Conservation (phyloP, 1,140 invertebrate species). For the Drosophila baimaii region DNA sequence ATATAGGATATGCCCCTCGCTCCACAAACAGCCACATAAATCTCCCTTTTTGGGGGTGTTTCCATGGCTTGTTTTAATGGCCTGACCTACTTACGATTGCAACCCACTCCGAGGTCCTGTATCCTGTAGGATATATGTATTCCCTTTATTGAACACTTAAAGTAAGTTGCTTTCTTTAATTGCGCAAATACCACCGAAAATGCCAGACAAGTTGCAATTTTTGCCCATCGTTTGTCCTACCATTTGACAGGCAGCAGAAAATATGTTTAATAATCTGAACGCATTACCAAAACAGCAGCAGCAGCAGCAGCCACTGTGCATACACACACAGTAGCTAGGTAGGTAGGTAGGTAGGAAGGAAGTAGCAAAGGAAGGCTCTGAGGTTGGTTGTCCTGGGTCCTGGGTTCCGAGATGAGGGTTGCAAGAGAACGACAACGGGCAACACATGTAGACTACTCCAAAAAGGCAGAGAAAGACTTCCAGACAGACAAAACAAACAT, state of each 20-base stretch:
- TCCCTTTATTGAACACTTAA: slow-evolving; percentile 72
- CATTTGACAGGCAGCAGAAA: slow-evolving; percentile 66
- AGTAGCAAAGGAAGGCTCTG: slow-evolving; percentile 9
- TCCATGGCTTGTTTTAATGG: slow-evolving; percentile 64
- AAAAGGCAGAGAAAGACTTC: slow-evolving; percentile 41
- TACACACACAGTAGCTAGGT: slow-evolving; percentile 22
- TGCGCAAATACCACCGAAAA: slow-evolving; percentile 28
- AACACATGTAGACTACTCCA: slow-evolving; percentile 58
- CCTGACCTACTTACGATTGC: slow-evolving; percentile 70
- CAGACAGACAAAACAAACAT: slow-evolving; percentile 58
- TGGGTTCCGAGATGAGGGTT: slow-evolving; percentile 7
- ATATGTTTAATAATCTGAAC: slow-evolving; percentile 82
- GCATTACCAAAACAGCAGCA: slow-evolving; percentile 67
- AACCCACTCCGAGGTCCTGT: slow-evolving; percentile 16
- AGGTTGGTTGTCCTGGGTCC: slow-evolving; percentile 3
- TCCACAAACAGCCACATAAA: slow-evolving; percentile 55
- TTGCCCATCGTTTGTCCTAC: slow-evolving; percentile 22
- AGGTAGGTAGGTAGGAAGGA: neutral
- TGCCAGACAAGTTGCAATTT: slow-evolving; percentile 30
- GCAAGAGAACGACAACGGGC: slow-evolving; percentile 37
- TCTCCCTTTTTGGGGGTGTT: slow-evolving; percentile 39
- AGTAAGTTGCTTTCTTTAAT: slow-evolving; percentile 49
- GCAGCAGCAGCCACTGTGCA: slow-evolving; percentile 60
- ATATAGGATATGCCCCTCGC: slow-evolving; percentile 36
- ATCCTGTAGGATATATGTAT: neutral